Evolutionary conservation across 2,113 vertebrate genomes (phyloP).

Genomic region (Garra rufa): DNA sequence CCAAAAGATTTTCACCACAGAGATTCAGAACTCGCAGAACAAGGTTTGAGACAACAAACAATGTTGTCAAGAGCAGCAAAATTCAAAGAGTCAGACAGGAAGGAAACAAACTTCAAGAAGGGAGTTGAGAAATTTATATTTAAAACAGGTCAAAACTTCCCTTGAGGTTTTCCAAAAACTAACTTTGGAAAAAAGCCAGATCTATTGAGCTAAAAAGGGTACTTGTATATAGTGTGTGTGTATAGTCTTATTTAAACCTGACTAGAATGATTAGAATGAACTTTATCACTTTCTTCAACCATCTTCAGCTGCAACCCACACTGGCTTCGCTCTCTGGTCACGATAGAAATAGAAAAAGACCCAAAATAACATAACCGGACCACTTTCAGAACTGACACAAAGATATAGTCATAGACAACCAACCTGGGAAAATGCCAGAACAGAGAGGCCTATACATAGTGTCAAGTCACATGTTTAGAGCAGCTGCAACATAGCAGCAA

Average conservation of each 20-base stretch:
- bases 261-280: too few species aligned
- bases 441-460: constrained; percentile 31
- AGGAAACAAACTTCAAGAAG: not conserved
- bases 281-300: not conserved
- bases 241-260: not conserved
- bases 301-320: not conserved
- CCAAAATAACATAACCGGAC: not conserved
- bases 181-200: not conserved
- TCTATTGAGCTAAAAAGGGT: not conserved
- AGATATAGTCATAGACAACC: not conserved
- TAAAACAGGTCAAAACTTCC: constrained; percentile 1
- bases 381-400: not conserved
- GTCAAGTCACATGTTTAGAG: constrained; percentile 15
- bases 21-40: not conserved
- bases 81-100: not conserved
- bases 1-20: not conserved
- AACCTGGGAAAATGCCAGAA: constrained; percentile 26
- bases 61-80: not conserved
- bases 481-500: constrained; percentile 18
- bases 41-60: constrained; percentile 1
- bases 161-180: not conserved
- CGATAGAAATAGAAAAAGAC: not conserved
- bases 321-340: not conserved
- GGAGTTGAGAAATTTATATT: not conserved
- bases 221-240: too few species aligned